Conservation (phyloP, 2,113 vertebrate species). For the Arenaria interpres region DNA sequence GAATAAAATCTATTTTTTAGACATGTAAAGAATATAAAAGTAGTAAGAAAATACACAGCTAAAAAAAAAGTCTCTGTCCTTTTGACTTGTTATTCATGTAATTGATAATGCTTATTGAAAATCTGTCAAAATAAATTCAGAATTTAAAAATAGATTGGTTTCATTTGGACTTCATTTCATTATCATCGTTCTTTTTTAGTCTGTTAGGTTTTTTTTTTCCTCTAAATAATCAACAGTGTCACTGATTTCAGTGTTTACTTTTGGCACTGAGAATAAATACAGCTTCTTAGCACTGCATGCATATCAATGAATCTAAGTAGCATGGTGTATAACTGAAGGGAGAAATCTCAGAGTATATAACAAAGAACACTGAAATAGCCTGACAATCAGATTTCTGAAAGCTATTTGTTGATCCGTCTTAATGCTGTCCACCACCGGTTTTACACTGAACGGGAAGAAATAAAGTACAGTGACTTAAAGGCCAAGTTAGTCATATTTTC, state of each 20-base stretch:
- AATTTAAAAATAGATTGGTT: background rate
- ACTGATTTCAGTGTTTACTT: background rate
- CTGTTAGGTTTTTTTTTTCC: background rate
- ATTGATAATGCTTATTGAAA: background rate
- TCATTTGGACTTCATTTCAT: background rate
- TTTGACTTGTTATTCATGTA: background rate
- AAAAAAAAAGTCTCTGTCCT: background rate
- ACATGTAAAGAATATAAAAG: background rate
- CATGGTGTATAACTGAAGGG: background rate
- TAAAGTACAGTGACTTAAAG: background rate
- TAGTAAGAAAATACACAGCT: background rate
- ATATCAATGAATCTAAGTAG: background rate
- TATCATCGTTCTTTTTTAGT: background rate
- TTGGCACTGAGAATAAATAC: background rate
- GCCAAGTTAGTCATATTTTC: constrained; percentile 23
- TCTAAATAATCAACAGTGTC: background rate
- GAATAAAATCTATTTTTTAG: background rate
- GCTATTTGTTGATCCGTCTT: background rate
- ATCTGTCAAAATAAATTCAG: constrained; percentile 12
- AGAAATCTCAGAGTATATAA: background rate
- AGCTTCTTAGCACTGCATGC: background rate
- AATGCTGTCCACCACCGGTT: background rate
- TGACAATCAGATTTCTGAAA: background rate
- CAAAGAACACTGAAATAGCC: background rate
- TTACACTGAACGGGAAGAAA: background rate